A percentile compares a stretch with the other conserved stretches of the same genome.
Evolutionary conservation across 2,113 vertebrate species (phyloP).

Genomic region (Halcyon malimbica): DNA sequence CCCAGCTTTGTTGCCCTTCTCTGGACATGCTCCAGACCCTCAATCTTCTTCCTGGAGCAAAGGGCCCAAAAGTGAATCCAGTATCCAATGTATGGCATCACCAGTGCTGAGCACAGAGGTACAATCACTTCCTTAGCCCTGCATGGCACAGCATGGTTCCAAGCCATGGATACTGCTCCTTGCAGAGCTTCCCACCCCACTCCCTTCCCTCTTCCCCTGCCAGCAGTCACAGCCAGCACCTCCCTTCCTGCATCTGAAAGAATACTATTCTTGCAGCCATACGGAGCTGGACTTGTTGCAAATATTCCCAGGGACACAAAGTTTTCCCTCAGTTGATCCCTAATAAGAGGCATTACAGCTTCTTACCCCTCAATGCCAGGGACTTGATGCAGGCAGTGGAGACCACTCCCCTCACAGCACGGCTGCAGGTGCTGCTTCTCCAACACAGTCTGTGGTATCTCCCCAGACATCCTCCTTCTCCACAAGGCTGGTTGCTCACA

Average conservation of each 20-base stretch:
- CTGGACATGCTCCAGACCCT: background rate
- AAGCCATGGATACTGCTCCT: background rate
- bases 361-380: background rate
- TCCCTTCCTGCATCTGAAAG: constrained; percentile 62
- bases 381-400: background rate
- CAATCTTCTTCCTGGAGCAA: background rate
- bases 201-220: constrained; percentile 31
- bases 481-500: background rate
- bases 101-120: background rate
- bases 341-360: background rate
- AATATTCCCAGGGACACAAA: background rate
- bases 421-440: background rate
- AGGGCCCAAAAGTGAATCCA: background rate
- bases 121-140: background rate
- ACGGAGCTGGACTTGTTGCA: background rate
- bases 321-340: background rate
- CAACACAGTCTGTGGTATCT: background rate
- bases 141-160: background rate
- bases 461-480: background rate
- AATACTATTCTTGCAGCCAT: constrained; percentile 45
- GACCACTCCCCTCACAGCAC: background rate
- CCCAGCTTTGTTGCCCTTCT: background rate
- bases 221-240: constrained; percentile 17
- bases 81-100: background rate
- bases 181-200: background rate